A percentile compares a stretch with the other conserved stretches of the same genome.
These are phyloP conservation scores for Magallana gigas DNA, from an alignment of 1,140 invertebrate species.

Conservation along the genomic window DNA sequence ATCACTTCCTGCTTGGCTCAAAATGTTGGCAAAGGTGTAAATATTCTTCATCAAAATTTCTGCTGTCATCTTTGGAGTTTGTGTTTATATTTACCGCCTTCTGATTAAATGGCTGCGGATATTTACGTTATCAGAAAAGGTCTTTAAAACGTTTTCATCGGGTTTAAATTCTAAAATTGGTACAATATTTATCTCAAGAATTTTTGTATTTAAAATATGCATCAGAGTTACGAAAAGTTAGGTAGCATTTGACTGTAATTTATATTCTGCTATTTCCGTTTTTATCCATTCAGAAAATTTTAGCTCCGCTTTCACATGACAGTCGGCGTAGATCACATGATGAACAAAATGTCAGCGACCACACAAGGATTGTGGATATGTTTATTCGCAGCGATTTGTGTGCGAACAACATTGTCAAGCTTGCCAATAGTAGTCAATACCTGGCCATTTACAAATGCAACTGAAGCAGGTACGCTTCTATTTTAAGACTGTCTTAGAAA, in stretches of 20 bases:
- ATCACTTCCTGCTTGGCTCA: slow-evolving; percentile 49
- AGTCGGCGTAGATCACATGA: not conserved
- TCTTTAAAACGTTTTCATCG: too few relatives aligned
- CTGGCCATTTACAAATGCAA: slow-evolving; percentile 63
- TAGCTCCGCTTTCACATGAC: not conserved
- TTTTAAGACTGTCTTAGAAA: too few relatives aligned
- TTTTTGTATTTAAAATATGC: too few relatives aligned
- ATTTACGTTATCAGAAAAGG: not conserved
- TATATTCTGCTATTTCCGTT: not conserved
- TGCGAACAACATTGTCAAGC: not conserved
- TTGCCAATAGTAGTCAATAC: slow-evolving; percentile 60
- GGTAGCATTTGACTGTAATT: not conserved
- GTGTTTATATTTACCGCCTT: slow-evolving; percentile 10
- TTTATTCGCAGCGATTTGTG: not conserved
- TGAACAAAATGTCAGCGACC: slow-evolving; percentile 4
- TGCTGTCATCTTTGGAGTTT: not conserved
- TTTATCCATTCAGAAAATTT: not conserved
- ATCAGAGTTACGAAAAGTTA: too few relatives aligned
- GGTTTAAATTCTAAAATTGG: too few relatives aligned
- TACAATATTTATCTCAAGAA: too few relatives aligned
- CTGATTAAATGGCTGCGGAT: not conserved
- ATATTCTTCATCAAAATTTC: slow-evolving; percentile 56
- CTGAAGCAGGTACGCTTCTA: slow-evolving; percentile 52
- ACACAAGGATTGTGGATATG: not conserved
- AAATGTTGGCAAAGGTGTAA: slow-evolving; percentile 57